These are phyloP conservation scores for Napeogenes inachia DNA, from an alignment of 2,888 invertebrate species.

Conservation along the genomic window DNA sequence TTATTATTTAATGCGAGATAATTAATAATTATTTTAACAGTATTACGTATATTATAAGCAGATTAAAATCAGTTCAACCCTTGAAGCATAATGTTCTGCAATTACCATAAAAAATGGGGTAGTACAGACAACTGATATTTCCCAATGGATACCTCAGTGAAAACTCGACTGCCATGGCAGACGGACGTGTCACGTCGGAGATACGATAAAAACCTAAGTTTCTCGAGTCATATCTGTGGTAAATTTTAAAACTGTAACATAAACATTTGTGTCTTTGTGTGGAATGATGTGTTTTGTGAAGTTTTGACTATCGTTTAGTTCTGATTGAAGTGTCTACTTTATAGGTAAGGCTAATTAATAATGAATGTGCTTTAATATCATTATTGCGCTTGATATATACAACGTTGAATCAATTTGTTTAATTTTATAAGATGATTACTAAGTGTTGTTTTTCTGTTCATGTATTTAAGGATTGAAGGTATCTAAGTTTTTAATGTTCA, in stretches of 20 bases:
- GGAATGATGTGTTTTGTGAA: constrained; percentile 7
- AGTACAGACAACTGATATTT: constrained; percentile 19
- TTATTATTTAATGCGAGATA: no score
- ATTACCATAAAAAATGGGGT: constrained; percentile 7
- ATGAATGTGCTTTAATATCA: no score
- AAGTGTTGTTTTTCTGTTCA: no score
- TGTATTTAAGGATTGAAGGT: no score
- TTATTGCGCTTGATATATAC: no score
- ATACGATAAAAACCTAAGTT: constrained; percentile 24
- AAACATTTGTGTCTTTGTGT: constrained; percentile 4
- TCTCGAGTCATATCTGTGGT: constrained; percentile 11
- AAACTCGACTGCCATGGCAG: constrained; percentile 36
- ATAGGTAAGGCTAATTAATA: neutral
- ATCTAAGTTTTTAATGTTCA: no score
- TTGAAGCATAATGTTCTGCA: constrained; percentile 7
- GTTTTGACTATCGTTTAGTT: neutral
- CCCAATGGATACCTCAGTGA: constrained; percentile 43
- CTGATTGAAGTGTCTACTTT: constrained; percentile 37
- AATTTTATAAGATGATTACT: no score
- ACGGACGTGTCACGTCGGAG: constrained; percentile 41
- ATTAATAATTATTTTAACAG: no score
- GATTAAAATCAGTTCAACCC: neutral
- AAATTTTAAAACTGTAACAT: neutral
- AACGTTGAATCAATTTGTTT: no score
- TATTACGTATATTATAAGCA: neutral